Evolutionary conservation across 2,113 vertebrate species (phyloP), one percentile per base, ranked within the genome.

Genomic region (Porphyrio hochstetteri): DNA sequence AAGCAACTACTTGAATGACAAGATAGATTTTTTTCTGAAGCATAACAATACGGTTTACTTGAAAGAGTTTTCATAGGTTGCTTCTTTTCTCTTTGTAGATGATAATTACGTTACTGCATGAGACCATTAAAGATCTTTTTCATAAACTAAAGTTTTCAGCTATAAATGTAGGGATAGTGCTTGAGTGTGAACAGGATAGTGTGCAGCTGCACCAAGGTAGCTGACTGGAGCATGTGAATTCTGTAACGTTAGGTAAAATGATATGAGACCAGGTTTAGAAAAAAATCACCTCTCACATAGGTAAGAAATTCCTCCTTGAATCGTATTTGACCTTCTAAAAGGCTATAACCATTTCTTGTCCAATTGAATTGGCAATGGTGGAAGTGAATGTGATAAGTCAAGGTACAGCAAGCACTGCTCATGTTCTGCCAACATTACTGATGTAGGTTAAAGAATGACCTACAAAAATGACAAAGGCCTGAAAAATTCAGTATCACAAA

Each of bases 381-480:
- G 33, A 95, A 89, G 44, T 31, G 57, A 91, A 87, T 44, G 65
- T n/a, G 61, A 50, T 85, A 82, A 90, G 64, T 59, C 68, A 85
- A 89, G 86, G 83, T 91, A 93, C 57, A 82, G 56, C 23, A 72
- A 81, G 31, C 61, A 48, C 33, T 61, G n/a, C 64, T 84, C 0
- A 0, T 79, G 35, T 65, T 76, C 50, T 57, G 91, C 50, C 87
- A 61, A 91, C 7, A 1, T 75, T 72, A 65, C 20, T 57, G 59
- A 77, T 82, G n/a, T 57, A 84, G 53, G 35, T 61, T 94, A 94
- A 81, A 92, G 24, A 13, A 65, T 29, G 40, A 87, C 91, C 70
- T 91, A 82, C 57, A 95, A 91, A 97, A 95, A 85, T 65, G 11
- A 85, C 53, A 87, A 87, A 82, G 53, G 74, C 18, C 48, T 35